Percentiles rank a stretch among this genome's conserved stretches.
phyloP scores from a whole-genome alignment of 2,888 invertebrate species.

The Petrolisthes cinctipes region DNA sequence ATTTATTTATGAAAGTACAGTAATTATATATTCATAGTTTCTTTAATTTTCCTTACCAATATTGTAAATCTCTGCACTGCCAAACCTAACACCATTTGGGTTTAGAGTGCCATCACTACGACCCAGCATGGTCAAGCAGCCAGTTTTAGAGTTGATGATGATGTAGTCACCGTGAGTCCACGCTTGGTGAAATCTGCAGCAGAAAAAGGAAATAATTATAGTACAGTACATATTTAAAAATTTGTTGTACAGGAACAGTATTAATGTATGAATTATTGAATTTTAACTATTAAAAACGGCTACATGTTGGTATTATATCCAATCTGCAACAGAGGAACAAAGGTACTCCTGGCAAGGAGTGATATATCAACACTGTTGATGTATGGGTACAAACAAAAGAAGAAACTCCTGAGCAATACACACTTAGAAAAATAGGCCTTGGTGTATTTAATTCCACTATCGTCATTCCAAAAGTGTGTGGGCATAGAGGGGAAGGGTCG shows the following conservation, averaged over 20 bases:
- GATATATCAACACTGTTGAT: too few species aligned
- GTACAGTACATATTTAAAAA: too few species aligned
- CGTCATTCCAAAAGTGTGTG: constrained; percentile 73
- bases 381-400: not conserved
- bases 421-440: constrained; percentile 72
- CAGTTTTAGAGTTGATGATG: constrained; percentile 71
- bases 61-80: constrained; percentile 75
- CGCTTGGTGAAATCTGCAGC: constrained; percentile 69
- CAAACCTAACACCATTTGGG: constrained; percentile 75
- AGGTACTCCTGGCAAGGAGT: too few species aligned
- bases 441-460: constrained; percentile 71
- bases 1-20: too few species aligned
- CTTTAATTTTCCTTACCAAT: constrained; percentile 70
- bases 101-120: constrained; percentile 75
- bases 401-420: not conserved
- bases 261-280: too few species aligned
- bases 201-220: too few species aligned
- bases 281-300: too few species aligned
- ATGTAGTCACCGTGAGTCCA: constrained; percentile 76
- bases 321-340: too few species aligned
- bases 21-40: constrained; percentile 1
- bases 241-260: not conserved
- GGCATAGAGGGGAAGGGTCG: constrained; percentile 75
- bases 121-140: constrained; percentile 75
- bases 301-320: too few species aligned